phyloP scores from a whole-genome alignment of 2,797 vertebrate genomes.

The Onychomys torridus region DNA sequence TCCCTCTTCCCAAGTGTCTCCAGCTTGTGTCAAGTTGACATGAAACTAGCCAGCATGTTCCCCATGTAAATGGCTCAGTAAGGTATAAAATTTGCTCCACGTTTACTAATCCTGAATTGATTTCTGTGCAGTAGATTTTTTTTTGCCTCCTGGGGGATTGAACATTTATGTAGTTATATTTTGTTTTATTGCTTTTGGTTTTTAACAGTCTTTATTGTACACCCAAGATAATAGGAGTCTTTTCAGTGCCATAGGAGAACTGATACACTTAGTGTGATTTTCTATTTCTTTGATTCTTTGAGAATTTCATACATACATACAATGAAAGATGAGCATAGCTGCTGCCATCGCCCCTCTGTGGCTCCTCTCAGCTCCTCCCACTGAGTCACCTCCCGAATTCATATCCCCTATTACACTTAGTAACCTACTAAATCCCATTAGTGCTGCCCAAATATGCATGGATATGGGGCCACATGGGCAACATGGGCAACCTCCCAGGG shows the following conservation, averaged over 20 bases:
- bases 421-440: background rate
- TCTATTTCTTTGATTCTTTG: background rate
- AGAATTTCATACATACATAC: background rate
- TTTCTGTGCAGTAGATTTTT: background rate
- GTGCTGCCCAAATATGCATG: background rate
- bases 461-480: background rate
- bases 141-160: background rate
- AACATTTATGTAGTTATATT: background rate
- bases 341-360: background rate
- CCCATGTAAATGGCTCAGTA: slow-evolving; percentile 1
- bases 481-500: background rate
- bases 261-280: background rate
- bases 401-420: too few relatives aligned
- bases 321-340: background rate
- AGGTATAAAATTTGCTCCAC: background rate
- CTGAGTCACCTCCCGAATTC: background rate
- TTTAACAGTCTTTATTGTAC: background rate
- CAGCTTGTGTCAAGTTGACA: background rate
- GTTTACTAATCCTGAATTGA: slow-evolving; percentile 4
- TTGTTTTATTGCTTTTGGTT: background rate
- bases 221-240: background rate
- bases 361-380: background rate
- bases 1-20: background rate
- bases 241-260: background rate
- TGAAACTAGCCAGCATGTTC: background rate